These are phyloP conservation scores for Mythimna impura DNA, from an alignment of 2,888 invertebrate species.

Conservation along the genomic window DNA sequence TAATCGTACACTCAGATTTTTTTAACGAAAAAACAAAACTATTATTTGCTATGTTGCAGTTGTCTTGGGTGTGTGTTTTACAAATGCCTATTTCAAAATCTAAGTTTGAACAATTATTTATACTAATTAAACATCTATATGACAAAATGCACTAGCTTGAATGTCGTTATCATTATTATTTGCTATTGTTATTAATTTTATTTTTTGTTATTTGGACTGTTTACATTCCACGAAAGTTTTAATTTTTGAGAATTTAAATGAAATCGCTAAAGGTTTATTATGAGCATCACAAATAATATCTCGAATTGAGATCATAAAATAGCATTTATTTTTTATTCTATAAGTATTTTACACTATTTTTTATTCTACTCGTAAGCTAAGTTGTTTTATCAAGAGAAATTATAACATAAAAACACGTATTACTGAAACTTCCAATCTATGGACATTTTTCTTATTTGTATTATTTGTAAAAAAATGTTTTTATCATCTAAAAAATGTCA, in stretches of 20 bases:
- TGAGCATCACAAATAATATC: slow-evolving; percentile 31
- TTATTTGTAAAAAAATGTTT: slow-evolving; percentile 9
- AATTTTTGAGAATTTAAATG: neutral
- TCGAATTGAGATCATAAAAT: slow-evolving; percentile 44
- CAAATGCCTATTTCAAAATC: slow-evolving; percentile 38
- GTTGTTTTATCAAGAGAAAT: slow-evolving; percentile 15
- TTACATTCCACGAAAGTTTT: slow-evolving; percentile 37
- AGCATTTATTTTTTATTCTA: slow-evolving; percentile 47
- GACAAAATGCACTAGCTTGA: slow-evolving; percentile 10
- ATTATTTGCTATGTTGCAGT: neutral
- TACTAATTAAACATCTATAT: slow-evolving; percentile 2
- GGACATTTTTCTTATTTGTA: slow-evolving; percentile 8
- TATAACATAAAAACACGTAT: neutral
- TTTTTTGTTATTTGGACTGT: slow-evolving; percentile 23
- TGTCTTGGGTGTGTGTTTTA: neutral
- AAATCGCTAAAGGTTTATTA: neutral
- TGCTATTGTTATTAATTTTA: slow-evolving; percentile 22
- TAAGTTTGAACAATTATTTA: slow-evolving; percentile 19
- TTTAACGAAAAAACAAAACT: too few species aligned
- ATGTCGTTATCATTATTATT: slow-evolving; percentile 5
- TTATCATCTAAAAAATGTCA: neutral
- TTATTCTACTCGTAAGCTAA: slow-evolving; percentile 29
- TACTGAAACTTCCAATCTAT: neutral
- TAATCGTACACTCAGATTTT: too few species aligned
- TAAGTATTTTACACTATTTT: slow-evolving; percentile 25